Percentiles rank a stretch among this genome's conserved stretches.
These are phyloP conservation scores for Eugnorisma glareosa DNA, from an alignment of 2,888 invertebrate genomes.

Conservation along the genomic window DNA sequence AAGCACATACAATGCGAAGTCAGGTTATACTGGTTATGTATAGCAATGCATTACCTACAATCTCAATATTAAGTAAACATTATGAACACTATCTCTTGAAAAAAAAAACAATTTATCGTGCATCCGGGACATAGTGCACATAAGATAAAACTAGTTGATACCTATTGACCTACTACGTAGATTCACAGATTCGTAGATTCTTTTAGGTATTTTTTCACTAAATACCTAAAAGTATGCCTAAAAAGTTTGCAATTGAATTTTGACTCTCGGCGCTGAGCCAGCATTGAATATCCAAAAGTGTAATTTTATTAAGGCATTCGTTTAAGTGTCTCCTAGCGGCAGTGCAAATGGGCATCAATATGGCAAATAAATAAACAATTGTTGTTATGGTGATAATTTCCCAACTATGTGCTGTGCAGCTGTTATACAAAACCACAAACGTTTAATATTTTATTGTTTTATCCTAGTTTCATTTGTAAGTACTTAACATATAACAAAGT, in stretches of 20 bases:
- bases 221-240: neutral
- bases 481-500: neutral
- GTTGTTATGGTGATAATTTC: constrained; percentile 14
- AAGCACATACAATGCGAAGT: too few species aligned
- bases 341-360: neutral
- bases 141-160: constrained; percentile 31
- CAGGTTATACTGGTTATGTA: too few species aligned
- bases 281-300: neutral
- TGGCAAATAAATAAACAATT: neutral
- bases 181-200: too few species aligned
- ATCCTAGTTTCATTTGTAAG: constrained; percentile 4
- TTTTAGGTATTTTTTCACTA: too few species aligned
- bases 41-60: neutral
- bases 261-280: neutral
- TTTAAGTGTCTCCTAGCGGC: neutral
- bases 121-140: constrained; percentile 45
- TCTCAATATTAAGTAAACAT: constrained; percentile 10
- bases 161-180: neutral
- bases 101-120: constrained; percentile 23
- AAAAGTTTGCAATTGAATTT: neutral
- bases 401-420: neutral
- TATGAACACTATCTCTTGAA: constrained; percentile 1
- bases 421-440: constrained; percentile 21
- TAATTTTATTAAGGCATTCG: neutral
- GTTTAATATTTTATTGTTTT: neutral